Conservation (phyloP, 2,888 invertebrate species). For the Sipunculus nudus region DNA sequence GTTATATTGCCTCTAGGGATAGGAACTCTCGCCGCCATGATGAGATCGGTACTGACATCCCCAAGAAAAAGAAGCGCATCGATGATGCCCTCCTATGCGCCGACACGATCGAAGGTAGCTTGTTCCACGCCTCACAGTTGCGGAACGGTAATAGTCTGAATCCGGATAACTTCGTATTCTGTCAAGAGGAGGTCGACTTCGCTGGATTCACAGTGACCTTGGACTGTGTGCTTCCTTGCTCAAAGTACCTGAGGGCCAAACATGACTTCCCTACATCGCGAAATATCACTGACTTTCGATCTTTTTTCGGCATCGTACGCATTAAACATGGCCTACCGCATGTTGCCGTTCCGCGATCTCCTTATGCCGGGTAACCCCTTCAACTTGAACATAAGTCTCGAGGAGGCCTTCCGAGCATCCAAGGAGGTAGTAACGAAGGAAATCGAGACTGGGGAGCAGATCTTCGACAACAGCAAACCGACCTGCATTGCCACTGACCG, state of each 20-base stretch:
- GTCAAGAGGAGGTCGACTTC: constrained; percentile 36
- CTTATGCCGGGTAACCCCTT: constrained; percentile 38
- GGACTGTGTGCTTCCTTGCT: constrained; percentile 36
- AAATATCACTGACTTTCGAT: constrained; percentile 40
- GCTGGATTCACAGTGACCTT: constrained; percentile 42
- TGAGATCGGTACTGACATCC: constrained; percentile 45
- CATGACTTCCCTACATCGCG: constrained; percentile 38
- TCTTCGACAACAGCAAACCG: constrained; percentile 41
- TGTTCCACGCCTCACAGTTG: constrained; percentile 37
- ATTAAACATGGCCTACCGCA: constrained; percentile 40
- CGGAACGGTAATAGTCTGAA: constrained; percentile 44
- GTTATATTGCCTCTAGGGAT: constrained; percentile 28
- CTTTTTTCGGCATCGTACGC: constrained; percentile 45
- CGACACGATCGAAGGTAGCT: constrained; percentile 34
- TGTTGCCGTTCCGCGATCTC: constrained; percentile 42
- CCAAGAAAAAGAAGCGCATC: constrained; percentile 45
- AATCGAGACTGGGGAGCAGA: constrained; percentile 37
- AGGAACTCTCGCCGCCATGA: constrained; percentile 24
- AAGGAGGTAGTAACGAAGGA: constrained; percentile 16
- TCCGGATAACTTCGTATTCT: constrained; percentile 45
- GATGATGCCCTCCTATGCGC: constrained; percentile 41
- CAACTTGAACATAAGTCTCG: constrained; percentile 23
- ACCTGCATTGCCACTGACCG: constrained; percentile 48
- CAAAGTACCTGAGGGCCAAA: constrained; percentile 38
- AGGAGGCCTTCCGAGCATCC: constrained; percentile 21